Conservation (phyloP, 2,113 vertebrate species). For the Hippocampus guttulatus region DNA sequence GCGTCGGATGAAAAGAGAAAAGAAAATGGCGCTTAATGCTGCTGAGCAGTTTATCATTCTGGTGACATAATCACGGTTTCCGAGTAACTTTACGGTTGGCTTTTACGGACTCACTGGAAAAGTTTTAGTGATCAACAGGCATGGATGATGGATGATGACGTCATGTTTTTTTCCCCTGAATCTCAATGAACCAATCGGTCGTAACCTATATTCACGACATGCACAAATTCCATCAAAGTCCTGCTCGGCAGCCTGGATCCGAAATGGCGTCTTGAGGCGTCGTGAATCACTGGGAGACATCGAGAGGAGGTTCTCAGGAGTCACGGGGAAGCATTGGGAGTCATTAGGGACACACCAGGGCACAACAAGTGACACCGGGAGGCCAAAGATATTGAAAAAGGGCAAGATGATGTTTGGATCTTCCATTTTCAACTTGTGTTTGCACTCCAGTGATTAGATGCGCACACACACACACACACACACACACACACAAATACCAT, state of each 20-base stretch:
- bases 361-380: background rate
- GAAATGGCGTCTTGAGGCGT: slow-evolving; percentile 36
- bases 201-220: slow-evolving; percentile 51
- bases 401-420: slow-evolving; percentile 20
- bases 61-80: background rate
- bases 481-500: slow-evolving; percentile 9
- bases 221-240: slow-evolving; percentile 45
- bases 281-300: no score
- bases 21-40: background rate
- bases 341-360: background rate
- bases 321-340: background rate
- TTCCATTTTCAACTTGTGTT: slow-evolving; percentile 6
- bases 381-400: background rate
- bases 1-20: background rate
- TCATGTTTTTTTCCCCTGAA: background rate
- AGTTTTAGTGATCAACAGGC: background rate
- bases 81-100: background rate
- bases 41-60: background rate
- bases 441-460: background rate
- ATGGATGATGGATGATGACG: background rate
- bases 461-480: slow-evolving; percentile 1
- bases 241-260: slow-evolving; percentile 49
- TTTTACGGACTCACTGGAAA: background rate
- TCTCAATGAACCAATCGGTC: slow-evolving; percentile 14
- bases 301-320: no score